A percentile compares a stretch with the other conserved stretches of the same genome.
Evolutionary conservation across 2,113 vertebrate species (phyloP).

Genomic region (Pelmatolapia mariae): DNA sequence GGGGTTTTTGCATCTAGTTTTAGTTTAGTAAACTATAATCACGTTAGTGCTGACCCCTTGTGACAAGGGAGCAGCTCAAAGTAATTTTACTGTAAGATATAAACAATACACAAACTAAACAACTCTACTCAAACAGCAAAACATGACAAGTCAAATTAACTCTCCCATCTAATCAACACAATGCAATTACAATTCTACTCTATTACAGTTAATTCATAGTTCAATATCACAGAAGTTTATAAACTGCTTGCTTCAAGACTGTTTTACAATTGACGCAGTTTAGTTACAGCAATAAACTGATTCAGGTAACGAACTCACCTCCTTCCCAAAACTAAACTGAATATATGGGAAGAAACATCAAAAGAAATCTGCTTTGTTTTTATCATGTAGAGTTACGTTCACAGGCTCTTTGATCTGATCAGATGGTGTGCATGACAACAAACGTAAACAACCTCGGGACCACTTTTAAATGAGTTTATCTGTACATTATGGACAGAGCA

Average conservation of each 20-base stretch:
- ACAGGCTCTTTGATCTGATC: neutral
- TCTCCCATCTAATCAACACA: neutral
- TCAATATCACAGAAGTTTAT: neutral
- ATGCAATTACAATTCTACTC: neutral
- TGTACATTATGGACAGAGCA: neutral
- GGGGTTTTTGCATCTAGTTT: accelerated
- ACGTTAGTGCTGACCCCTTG: neutral
- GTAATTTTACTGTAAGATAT: neutral
- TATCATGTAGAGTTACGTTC: neutral
- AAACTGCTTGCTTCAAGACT: neutral
- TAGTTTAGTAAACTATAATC: neutral
- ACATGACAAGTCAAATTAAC: neutral
- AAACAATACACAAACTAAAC: neutral
- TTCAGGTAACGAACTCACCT: neutral
- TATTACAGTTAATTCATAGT: neutral
- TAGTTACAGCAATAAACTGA: neutral
- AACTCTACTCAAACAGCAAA: neutral
- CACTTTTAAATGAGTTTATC: neutral
- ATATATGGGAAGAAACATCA: neutral
- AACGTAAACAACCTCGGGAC: neutral
- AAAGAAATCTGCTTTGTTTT: neutral
- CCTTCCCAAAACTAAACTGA: neutral
- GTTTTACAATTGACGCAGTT: neutral
- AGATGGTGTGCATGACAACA: neutral
- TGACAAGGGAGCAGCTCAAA: neutral